Evolutionary conservation across 2,113 vertebrate species (phyloP).

Genomic region (Pteruthius melanotis): DNA sequence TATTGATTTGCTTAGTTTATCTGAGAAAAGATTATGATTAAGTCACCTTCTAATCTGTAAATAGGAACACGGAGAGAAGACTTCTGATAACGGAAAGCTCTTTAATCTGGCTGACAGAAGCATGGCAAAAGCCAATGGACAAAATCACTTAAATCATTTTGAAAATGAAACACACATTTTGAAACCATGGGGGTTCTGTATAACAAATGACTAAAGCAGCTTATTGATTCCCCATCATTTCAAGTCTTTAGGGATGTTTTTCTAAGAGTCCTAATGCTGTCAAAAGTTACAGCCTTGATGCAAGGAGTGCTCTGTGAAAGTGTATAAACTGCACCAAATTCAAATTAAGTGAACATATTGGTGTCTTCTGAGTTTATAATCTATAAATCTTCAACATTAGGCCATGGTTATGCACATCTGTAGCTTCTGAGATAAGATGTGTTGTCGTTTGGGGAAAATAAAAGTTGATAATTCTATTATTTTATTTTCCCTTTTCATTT

Average conservation of each 20-base stretch:
- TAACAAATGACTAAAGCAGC: not conserved
- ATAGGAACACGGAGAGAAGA: not conserved
- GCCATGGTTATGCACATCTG: fast-evolving
- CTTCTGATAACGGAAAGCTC: not conserved
- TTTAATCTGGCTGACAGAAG: not conserved
- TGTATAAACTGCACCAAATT: not conserved
- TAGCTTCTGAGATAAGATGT: not conserved
- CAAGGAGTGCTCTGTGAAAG: not conserved
- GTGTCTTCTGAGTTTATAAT: not conserved
- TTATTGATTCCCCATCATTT: not conserved
- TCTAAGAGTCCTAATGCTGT: not conserved
- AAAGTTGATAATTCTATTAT: not conserved
- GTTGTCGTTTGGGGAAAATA: not conserved
- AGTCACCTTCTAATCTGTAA: not conserved
- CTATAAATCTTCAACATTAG: not conserved
- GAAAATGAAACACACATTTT: not conserved
- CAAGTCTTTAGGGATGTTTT: not conserved
- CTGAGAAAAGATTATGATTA: not conserved
- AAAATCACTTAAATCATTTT: not conserved
- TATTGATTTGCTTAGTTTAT: not conserved
- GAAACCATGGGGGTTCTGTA: not conserved
- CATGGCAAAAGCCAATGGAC: not conserved
- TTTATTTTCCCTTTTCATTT: not conserved
- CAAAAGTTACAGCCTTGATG: not conserved
- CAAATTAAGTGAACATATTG: not conserved